Conservation (phyloP, 2,888 invertebrate genomes). For the Caenorhabditis sp. region DNA sequence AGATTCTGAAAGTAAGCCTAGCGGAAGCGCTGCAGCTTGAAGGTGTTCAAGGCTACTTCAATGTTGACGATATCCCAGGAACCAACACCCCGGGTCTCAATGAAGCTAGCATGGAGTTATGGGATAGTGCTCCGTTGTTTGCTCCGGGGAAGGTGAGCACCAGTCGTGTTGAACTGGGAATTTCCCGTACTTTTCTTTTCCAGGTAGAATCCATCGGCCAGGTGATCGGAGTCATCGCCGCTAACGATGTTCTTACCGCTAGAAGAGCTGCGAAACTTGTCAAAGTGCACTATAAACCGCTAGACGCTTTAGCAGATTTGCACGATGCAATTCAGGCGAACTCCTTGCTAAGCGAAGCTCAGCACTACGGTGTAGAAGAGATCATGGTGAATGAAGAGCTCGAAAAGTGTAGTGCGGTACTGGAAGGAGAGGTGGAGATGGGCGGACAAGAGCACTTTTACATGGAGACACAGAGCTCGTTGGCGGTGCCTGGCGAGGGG, state of each 20-base stretch:
- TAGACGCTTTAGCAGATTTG: conserved; percentile 90
- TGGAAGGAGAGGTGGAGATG: conserved; percentile 70
- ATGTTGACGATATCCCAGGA: conserved; percentile 83
- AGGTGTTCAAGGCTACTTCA: conserved; percentile 90
- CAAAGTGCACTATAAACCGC: conserved; percentile 90
- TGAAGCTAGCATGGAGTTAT: conserved; percentile 63
- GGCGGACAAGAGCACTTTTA: conserved; percentile 84
- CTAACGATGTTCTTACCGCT: conserved; percentile 89
- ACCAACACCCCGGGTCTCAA: conserved; percentile 46
- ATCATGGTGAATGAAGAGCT: conserved; percentile 62
- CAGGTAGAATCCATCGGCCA: conserved; percentile 85
- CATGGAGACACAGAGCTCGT: conserved; percentile 84
- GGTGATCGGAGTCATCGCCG: conserved; percentile 82
- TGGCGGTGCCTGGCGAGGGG: conserved; percentile 86
- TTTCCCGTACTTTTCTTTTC: no score
- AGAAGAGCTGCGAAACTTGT: conserved; percentile 91
- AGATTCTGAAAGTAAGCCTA: conserved; percentile 89
- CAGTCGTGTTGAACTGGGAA: no score
- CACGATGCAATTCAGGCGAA: conserved; percentile 84
- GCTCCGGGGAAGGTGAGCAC: conserved; percentile 87
- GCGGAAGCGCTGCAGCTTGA: conserved; percentile 88
- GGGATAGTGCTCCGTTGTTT: conserved; percentile 92
- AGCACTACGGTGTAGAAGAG: conserved; percentile 58
- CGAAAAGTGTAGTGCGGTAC: conserved; percentile 32
- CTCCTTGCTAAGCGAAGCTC: conserved; percentile 48